A percentile compares a stretch with the other conserved stretches of the same genome.
Conservation (phyloP, 2,888 invertebrate species). For the Agriopis leucophaearia region DNA sequence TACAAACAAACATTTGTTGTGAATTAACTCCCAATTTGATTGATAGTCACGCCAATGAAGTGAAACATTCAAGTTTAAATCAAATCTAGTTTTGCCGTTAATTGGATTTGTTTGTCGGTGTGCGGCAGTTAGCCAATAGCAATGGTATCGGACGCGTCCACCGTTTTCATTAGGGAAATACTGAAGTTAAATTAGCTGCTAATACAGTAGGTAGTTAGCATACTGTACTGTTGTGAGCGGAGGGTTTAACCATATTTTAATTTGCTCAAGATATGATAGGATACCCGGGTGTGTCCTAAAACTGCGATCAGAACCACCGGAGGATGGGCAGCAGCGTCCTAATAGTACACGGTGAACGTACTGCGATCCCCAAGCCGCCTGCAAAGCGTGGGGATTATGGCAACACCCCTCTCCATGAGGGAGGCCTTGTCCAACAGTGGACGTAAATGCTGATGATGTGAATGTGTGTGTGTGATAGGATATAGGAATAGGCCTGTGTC, state of each 20-base stretch:
- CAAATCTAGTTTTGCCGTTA: constrained; percentile 39
- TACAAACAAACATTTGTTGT: no score
- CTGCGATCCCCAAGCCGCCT: no score
- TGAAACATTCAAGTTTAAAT: constrained; percentile 28
- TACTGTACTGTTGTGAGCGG: constrained; percentile 24
- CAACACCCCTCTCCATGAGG: no score
- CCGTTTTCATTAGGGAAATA: constrained; percentile 58
- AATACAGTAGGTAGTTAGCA: constrained; percentile 39
- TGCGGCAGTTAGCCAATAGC: constrained; percentile 42
- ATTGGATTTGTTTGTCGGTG: constrained; percentile 34
- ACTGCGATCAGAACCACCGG: no score
- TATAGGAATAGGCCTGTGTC: no score
- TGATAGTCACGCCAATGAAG: neutral
- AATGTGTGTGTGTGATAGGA: no score
- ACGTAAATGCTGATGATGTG: no score
- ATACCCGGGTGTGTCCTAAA: neutral
- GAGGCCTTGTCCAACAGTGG: no score
- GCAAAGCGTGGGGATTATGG: no score
- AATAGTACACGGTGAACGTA: no score
- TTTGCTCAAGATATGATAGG: neutral
- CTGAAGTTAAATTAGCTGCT: constrained; percentile 55
- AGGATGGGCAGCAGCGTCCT: no score
- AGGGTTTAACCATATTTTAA: neutral
- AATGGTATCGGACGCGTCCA: constrained; percentile 41
- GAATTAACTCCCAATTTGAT: neutral